These are phyloP conservation scores for Athripsodes cinereus DNA, from an alignment of 2,888 invertebrate species.

Conservation along the genomic window DNA sequence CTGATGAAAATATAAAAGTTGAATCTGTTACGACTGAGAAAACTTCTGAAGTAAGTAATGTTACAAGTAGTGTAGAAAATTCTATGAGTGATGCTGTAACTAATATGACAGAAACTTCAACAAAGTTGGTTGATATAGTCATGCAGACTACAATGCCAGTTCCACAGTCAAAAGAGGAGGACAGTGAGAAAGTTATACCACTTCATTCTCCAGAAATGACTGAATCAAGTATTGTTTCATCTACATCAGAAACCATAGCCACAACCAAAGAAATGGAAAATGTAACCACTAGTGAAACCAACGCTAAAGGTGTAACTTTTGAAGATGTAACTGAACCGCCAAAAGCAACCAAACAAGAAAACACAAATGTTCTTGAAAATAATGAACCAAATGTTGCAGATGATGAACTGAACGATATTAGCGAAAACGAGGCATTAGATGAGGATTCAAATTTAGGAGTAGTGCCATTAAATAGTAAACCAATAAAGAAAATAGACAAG, in stretches of 20 bases:
- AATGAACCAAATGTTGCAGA: conserved; percentile 9
- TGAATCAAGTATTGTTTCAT: neutral
- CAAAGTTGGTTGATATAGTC: conserved; percentile 18
- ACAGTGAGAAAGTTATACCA: too few relatives aligned
- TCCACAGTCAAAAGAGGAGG: neutral
- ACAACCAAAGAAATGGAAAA: neutral
- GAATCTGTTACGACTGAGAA: neutral
- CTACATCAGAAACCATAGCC: neutral
- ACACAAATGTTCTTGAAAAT: neutral
- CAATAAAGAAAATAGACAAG: conserved; percentile 23
- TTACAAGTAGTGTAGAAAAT: conserved; percentile 1
- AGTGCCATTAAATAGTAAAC: conserved; percentile 19
- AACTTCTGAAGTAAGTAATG: neutral
- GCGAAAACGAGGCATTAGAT: conserved; percentile 16
- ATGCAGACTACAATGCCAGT: conserved; percentile 12
- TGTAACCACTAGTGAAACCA: neutral
- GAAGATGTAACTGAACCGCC: neutral
- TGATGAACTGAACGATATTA: conserved; percentile 22
- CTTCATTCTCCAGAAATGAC: neutral
- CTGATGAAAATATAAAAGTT: neutral
- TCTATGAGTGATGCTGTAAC: neutral
- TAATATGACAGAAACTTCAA: neutral
- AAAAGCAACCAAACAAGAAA: neutral
- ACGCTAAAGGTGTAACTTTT: too few relatives aligned
- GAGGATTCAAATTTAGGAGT: conserved; percentile 19